Evolutionary conservation across 2,113 vertebrate species (phyloP).

Genomic region (Gallinago paraguaiae): DNA sequence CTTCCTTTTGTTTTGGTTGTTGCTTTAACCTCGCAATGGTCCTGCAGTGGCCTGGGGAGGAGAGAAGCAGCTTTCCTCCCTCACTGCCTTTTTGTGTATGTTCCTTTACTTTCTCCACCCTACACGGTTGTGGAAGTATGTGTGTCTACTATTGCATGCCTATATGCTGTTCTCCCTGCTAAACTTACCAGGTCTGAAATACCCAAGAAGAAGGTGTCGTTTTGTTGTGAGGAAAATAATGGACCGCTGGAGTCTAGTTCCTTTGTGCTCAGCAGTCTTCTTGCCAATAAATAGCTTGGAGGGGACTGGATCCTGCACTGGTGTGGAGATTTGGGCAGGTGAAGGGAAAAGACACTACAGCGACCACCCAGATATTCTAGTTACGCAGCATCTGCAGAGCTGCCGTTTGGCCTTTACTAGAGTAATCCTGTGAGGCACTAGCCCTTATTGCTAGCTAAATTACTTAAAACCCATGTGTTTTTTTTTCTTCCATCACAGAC

Average conservation of each 20-base stretch:
- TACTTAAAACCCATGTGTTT: background rate
- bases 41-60: background rate
- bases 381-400: background rate
- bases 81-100: background rate
- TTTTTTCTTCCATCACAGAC: background rate
- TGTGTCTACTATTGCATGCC: rapidly evolving
- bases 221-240: background rate
- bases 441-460: background rate
- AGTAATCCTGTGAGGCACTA: background rate
- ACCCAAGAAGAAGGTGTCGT: background rate
- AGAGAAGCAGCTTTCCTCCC: background rate
- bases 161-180: background rate
- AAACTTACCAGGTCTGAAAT: rapidly evolving
- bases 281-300: background rate
- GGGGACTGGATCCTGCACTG: background rate
- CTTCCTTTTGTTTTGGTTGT: background rate
- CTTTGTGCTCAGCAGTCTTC: background rate
- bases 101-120: background rate
- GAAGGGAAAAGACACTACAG: background rate
- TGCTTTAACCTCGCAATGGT: background rate
- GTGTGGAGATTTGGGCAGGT: background rate
- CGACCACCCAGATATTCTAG: background rate
- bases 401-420: background rate
- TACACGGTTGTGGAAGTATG: background rate
- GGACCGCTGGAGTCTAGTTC: background rate